Base-by-base conservation (phyloP, 2,797 vertebrate species). In the Botia kubotai region DNA sequence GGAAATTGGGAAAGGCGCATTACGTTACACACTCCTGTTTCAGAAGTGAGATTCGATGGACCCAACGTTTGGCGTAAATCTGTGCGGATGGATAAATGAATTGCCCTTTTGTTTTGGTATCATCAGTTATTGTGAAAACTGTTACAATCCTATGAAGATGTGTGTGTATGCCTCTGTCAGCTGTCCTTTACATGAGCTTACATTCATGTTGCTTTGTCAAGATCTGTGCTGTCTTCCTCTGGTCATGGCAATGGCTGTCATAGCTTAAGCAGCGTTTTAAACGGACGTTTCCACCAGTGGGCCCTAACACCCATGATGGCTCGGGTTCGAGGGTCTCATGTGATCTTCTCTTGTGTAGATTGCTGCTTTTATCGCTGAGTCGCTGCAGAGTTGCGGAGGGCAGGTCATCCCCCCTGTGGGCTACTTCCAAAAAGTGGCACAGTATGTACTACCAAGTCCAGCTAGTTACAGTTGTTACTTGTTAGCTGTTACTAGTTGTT, bases 381-480 rank as follows among this genome's bases (percentile, higher is more conserved):
- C 98, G 86, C 90, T 99, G 95, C 98, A 99, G 94, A 98, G 97
- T 90, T 99, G 98, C 87, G 98, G 97, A 50, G 98, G 98, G 77
- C 98, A 99, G 94, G 93, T 99, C 88, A 96, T 99, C 87, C 98
- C 97, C 89, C 98, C 98, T 5, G 87, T 78, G 82, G 97, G 97
- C 90, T 99, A 98, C 90, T 99, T 98, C 95, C 96, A 98, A 93
- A 96, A 96, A 95, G 98, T 99, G 90, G 96, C 96, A 89, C 87
- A 96, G 98, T 99, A 97, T 75, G 98, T 98, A 95, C 80, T 76
- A 66, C 39, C 16, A 26, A 82, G 36, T 70, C 19, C 33, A 60
- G 58, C 23, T 14, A 58, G 46, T 58, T 29, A 70, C 21, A 46
- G 52, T 52, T 26, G 7, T 8, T 29, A 29, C 29, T 29, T 29